A percentile compares a stretch with the other conserved stretches of the same genome.
Conservation (phyloP, 2,888 invertebrate species). For the Leucania comma region DNA sequence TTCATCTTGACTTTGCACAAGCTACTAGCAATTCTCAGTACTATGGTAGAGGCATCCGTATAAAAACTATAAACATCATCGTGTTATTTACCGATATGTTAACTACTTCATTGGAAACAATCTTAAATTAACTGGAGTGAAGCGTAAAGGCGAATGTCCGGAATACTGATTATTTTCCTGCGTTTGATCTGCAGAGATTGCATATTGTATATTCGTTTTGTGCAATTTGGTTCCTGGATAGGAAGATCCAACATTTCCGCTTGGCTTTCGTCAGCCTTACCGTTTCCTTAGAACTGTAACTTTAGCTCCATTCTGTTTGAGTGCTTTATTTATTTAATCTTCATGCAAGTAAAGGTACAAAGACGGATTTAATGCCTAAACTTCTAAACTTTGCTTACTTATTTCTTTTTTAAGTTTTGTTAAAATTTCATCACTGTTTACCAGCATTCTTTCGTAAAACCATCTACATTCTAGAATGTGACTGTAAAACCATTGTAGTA, state of each 20-base stretch:
- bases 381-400: no score
- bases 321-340: not conserved
- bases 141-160: constrained; percentile 34
- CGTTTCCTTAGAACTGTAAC: constrained; percentile 10
- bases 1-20: constrained; percentile 25
- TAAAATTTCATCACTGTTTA: not conserved
- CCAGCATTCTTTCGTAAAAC: constrained; percentile 10
- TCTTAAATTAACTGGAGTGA: constrained; percentile 40
- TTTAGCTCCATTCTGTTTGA: not conserved
- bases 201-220: constrained; percentile 34
- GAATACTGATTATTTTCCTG: constrained; percentile 47
- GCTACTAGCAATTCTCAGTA: constrained; percentile 28
- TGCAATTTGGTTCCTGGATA: constrained; percentile 37
- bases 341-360: no score
- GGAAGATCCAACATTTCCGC: constrained; percentile 30
- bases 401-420: not conserved
- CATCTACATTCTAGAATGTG: constrained; percentile 42
- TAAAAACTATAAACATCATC: constrained; percentile 55
- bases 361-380: no score
- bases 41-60: constrained; percentile 23
- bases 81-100: constrained; percentile 51
- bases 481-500: constrained; percentile 34
- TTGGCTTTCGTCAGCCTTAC: constrained; percentile 10
- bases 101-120: constrained; percentile 49
- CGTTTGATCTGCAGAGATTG: constrained; percentile 49